phyloP scores from a whole-genome alignment of 2,797 vertebrate species.

The Urosaurus nigricauda region DNA sequence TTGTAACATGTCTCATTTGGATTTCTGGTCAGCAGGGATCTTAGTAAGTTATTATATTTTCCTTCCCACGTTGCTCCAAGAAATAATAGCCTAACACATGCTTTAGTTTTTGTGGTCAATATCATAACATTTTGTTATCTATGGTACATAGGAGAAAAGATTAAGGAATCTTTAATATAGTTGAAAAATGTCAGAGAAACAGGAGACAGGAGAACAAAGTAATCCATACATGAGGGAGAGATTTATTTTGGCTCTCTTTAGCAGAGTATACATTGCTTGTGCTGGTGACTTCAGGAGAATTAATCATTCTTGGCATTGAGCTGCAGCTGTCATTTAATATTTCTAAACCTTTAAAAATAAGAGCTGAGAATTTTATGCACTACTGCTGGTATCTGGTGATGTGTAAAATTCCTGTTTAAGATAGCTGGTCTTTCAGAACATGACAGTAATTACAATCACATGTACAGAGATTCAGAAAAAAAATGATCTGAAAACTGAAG shows the following conservation, averaged over 20 bases:
- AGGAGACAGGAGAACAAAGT: conserved; percentile 64
- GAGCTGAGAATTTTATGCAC: conserved; percentile 47
- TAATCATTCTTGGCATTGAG: conserved; percentile 65
- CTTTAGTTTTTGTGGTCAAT: conserved; percentile 73
- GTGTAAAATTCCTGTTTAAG: conserved; percentile 47
- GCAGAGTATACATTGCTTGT: conserved; percentile 59
- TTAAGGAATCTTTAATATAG: conserved; percentile 74
- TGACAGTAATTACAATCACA: not conserved
- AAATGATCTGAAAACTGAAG: not conserved
- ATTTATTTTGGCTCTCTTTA: conserved; percentile 72
- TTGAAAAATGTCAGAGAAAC: conserved; percentile 73
- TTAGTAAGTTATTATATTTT: conserved; percentile 51
- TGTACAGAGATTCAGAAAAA: not conserved
- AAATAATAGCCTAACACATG: conserved; percentile 71
- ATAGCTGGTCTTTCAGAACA: not conserved
- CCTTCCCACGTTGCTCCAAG: conserved; percentile 56
- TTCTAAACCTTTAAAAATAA: conserved; percentile 53
- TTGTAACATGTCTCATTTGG: conserved; percentile 41
- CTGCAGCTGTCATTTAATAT: conserved; percentile 52
- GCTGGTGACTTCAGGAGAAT: conserved; percentile 60
- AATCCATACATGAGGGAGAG: conserved; percentile 59
- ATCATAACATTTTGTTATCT: conserved; percentile 65
- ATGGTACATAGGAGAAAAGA: conserved; percentile 71
- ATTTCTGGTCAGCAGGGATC: not conserved
- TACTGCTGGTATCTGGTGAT: conserved; percentile 34